These are phyloP conservation scores for Fabriciana adippe DNA, from an alignment of 2,888 invertebrate genomes.

Conservation along the genomic window DNA sequence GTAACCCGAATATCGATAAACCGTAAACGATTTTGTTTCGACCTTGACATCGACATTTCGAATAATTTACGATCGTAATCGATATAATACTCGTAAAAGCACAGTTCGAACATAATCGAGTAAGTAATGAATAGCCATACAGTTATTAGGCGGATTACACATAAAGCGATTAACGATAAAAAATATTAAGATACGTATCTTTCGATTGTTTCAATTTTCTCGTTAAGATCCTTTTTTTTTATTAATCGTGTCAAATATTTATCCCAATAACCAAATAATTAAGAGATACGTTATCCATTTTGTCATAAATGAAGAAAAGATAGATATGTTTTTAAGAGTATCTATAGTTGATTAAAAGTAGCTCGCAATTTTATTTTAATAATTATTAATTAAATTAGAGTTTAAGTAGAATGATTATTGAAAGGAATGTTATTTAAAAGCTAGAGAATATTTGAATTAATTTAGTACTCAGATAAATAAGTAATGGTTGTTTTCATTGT, in stretches of 20 bases:
- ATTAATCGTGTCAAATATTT: too few relatives aligned
- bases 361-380: too few relatives aligned
- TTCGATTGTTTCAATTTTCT: neutral
- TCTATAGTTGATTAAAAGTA: too few relatives aligned
- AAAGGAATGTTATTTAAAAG: neutral
- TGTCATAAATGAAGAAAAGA: too few relatives aligned
- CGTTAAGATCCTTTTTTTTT: too few relatives aligned
- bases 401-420: neutral
- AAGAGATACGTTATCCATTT: too few relatives aligned
- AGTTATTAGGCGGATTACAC: conserved; percentile 17
- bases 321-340: too few relatives aligned
- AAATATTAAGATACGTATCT: too few relatives aligned
- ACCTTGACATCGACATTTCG: conserved; percentile 40
- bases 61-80: conserved; percentile 46
- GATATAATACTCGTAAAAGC: conserved; percentile 46
- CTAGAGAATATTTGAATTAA: too few relatives aligned
- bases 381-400: neutral
- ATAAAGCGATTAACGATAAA: neutral
- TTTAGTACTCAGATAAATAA: too few relatives aligned
- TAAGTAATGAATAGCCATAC: conserved; percentile 20
- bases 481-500: too few relatives aligned
- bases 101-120: conserved; percentile 44
- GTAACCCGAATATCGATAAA: conserved; percentile 22
- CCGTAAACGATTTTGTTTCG: conserved; percentile 26
- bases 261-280: too few relatives aligned